Percentiles rank a stretch among this genome's conserved stretches.
These are phyloP conservation scores for Tethya wilhelma DNA, from an alignment of 37 sponge, comb jelly and placozoan genomes.

Conservation along the genomic window DNA sequence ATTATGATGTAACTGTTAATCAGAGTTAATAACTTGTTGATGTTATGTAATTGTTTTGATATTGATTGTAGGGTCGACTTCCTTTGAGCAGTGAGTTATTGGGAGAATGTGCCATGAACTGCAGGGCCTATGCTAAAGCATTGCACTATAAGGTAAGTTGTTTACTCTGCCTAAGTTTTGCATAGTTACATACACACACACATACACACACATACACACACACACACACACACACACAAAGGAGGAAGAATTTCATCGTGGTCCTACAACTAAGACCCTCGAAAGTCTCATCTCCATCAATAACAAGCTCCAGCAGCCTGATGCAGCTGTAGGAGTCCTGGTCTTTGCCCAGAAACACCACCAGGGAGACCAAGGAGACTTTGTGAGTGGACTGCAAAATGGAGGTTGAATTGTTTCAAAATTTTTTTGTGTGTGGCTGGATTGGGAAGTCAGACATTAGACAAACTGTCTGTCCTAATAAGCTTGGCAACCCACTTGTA, in stretches of 20 bases:
- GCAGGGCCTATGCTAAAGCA: conserved; percentile 96
- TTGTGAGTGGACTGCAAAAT: conserved; percentile 77
- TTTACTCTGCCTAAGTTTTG: no score
- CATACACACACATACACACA: no score
- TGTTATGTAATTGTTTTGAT: not conserved
- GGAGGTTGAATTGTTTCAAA: no score
- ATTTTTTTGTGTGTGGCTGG: no score
- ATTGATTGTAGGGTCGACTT: conserved; percentile 57
- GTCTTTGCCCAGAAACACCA: conserved; percentile 80
- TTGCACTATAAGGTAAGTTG: conserved; percentile 83
- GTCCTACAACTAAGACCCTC: conserved; percentile 72
- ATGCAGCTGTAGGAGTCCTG: conserved; percentile 94
- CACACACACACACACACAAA: no score
- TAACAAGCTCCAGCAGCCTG: conserved; percentile 96
- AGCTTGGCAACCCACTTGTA: no score
- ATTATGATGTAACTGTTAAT: not conserved
- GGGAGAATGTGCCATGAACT: conserved; percentile 93
- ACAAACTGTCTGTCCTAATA: no score
- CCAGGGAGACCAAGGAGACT: conserved; percentile 65
- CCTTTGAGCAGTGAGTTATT: conserved; percentile 78
- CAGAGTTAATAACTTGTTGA: not conserved
- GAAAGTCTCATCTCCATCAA: conserved; percentile 93
- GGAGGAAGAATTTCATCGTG: conserved; percentile 95
- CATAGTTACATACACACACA: no score
- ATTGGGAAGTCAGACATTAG: no score